Evolutionary conservation across 2,113 vertebrate species (phyloP), one percentile per base, ranked within the genome.

Genomic region (Todiramphus chloris): DNA sequence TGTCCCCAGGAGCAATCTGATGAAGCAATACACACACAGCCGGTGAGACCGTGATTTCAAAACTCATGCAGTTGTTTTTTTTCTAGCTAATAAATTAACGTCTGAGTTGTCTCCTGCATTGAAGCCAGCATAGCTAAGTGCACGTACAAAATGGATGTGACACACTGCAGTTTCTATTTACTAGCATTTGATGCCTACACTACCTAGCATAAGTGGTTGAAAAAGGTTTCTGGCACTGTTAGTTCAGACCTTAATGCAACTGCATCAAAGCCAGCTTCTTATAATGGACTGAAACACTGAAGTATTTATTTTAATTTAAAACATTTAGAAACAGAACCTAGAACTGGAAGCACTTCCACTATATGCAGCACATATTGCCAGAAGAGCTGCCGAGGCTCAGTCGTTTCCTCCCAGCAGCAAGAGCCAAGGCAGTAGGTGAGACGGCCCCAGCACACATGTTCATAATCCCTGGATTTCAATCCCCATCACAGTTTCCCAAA

Each of bases 221-320:
- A 92, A 95, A 94, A 59, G 31, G 31, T 92, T 94, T 88, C 85
- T 92, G 76, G 56, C 39, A 44, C 33, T 51, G 41, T 58, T 90
- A 74, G 48, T 60, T 75, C 55, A 83, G 60, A 56, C 20, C 10
- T 78, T 86, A 85, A 93, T 67, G 66, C 31, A 91, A 51, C n/a
- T 77, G 50, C 37, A 77, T 33, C 55, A 70, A 83, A 77, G 17
- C 17, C 0, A 3, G 24, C 17, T 85, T 83, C 35, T 62, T 89
- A 72, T 81, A 92, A 92, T 37, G 64, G 59, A 46, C 63, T 67
- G 55, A 90, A 93, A 86, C 30, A 56, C 24, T 70, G 23, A 90
- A 86, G n/a, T 16, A 79, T 53, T 78, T 43, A 18, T 73, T 95
- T 92, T 89, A n/a, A 77, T 86, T 77, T 83, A 68, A 87, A 90